Evolutionary conservation across 2,888 invertebrate genomes (phyloP).

Genomic region (Mythimna vitellina): DNA sequence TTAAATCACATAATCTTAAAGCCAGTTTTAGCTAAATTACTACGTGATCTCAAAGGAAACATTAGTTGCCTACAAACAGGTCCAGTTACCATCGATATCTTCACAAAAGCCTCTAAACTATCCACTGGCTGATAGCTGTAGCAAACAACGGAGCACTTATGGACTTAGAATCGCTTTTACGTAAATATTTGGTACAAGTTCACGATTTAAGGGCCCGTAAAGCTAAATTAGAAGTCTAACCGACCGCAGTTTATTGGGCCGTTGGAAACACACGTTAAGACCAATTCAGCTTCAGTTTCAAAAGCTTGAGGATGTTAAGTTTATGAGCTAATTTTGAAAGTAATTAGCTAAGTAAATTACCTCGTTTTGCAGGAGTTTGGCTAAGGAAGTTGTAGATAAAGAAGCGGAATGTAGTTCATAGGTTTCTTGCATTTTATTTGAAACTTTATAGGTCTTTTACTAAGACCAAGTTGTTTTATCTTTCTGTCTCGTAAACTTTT

Average conservation of each 20-base stretch:
- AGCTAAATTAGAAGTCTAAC: constrained; percentile 70
- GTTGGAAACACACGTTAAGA: constrained; percentile 66
- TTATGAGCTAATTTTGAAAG: constrained; percentile 48
- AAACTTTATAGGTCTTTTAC: background rate
- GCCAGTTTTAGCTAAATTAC: background rate
- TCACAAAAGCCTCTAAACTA: constrained; percentile 24
- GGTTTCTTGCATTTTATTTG: constrained; percentile 14
- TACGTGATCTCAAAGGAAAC: too few relatives aligned
- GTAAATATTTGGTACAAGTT: constrained; percentile 73
- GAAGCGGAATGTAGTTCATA: background rate
- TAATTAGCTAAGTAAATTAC: constrained; percentile 35
- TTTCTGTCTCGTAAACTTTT: too few relatives aligned
- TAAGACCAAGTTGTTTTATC: too few relatives aligned
- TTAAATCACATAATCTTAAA: background rate
- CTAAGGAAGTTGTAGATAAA: background rate
- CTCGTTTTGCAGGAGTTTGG: constrained; percentile 20
- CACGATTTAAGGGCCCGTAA: constrained; percentile 69
- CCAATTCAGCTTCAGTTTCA: constrained; percentile 42
- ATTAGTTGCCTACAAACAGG: constrained; percentile 2
- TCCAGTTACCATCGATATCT: constrained; percentile 18
- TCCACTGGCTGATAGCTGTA: constrained; percentile 17
- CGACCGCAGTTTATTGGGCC: constrained; percentile 72
- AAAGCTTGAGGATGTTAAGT: constrained; percentile 36
- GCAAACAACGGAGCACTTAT: constrained; percentile 44
- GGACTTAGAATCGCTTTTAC: constrained; percentile 43